A percentile compares a stretch with the other conserved stretches of the same genome.
Evolutionary conservation across 2,113 vertebrate genomes (phyloP).

Genomic region (Cyrtonyx montezumae): DNA sequence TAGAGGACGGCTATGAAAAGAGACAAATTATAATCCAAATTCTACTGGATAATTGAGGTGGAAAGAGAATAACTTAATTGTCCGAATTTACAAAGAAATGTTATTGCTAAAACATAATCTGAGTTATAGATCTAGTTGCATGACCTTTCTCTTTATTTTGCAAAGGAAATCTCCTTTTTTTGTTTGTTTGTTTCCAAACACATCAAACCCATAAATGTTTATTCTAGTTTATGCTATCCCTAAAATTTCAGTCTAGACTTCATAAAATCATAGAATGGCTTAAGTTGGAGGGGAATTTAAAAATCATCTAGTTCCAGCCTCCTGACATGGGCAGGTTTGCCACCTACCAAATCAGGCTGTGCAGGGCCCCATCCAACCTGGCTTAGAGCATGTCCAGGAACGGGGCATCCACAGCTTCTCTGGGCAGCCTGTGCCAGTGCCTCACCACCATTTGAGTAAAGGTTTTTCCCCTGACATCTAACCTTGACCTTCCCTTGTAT

Average conservation of each 20-base stretch:
- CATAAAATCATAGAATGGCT: neutral
- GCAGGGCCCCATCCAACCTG: neutral
- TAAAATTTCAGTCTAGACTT: neutral
- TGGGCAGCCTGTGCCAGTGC: neutral
- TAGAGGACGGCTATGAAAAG: neutral
- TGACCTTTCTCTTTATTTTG: neutral
- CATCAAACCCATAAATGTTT: neutral
- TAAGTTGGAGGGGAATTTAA: neutral
- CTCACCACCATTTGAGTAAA: neutral
- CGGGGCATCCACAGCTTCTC: neutral
- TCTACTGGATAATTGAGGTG: neutral
- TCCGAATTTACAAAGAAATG: neutral
- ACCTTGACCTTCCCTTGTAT: neutral
- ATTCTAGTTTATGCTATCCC: neutral
- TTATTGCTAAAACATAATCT: neutral
- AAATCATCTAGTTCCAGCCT: neutral
- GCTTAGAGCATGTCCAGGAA: neutral
- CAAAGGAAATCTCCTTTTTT: neutral
- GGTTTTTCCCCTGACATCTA: too few species aligned
- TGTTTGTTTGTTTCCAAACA: neutral
- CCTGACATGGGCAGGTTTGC: neutral
- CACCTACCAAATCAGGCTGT: neutral
- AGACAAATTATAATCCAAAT: neutral
- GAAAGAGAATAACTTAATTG: neutral
- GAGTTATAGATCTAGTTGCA: rapidly evolving